phyloP scores from a whole-genome alignment of 2,113 vertebrate genomes.

The Triplophysa tibetana region DNA sequence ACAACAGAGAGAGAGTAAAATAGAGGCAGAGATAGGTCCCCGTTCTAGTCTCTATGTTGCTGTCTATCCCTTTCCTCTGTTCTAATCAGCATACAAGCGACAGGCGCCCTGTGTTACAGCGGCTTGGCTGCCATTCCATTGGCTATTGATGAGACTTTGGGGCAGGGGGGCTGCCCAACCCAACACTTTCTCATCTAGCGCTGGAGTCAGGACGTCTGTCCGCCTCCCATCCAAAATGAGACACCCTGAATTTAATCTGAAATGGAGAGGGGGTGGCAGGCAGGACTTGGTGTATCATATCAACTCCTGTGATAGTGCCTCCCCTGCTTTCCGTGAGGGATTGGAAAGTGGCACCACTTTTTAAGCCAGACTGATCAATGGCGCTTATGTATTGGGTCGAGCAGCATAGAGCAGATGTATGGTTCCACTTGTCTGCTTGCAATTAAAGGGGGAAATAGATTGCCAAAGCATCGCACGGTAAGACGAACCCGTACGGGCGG shows the following conservation, averaged over 20 bases:
- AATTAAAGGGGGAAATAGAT: slow-evolving; percentile 62
- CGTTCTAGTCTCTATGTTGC: slow-evolving; percentile 58
- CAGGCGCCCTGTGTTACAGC: slow-evolving; percentile 72
- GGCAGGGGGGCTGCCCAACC: slow-evolving; percentile 54
- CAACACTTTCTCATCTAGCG: slow-evolving; percentile 66
- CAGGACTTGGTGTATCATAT: slow-evolving; percentile 75
- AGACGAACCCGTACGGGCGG: slow-evolving; percentile 49
- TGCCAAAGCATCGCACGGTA: slow-evolving; percentile 52
- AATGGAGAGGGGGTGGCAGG: slow-evolving; percentile 66
- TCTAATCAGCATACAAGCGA: slow-evolving; percentile 68
- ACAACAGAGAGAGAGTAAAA: slow-evolving; percentile 37
- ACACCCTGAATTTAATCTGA: slow-evolving; percentile 73
- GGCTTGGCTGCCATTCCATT: slow-evolving; percentile 68
- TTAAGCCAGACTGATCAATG: slow-evolving; percentile 82
- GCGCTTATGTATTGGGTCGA: slow-evolving; percentile 81
- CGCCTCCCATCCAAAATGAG: slow-evolving; percentile 62
- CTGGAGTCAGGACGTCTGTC: slow-evolving; percentile 86
- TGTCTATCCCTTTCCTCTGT: slow-evolving; percentile 52
- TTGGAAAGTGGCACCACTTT: slow-evolving; percentile 82
- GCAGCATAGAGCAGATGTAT: slow-evolving; percentile 75
- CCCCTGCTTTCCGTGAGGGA: slow-evolving; percentile 73
- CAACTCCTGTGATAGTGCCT: slow-evolving; percentile 82
- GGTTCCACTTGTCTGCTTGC: slow-evolving; percentile 68
- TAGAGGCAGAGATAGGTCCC: slow-evolving; percentile 53
- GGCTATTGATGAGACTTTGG: slow-evolving; percentile 71